Percentiles rank a stretch among this genome's conserved stretches.
phyloP scores from a whole-genome alignment of 2,797 vertebrate species.

The Arrhamphus sclerolepis region DNA sequence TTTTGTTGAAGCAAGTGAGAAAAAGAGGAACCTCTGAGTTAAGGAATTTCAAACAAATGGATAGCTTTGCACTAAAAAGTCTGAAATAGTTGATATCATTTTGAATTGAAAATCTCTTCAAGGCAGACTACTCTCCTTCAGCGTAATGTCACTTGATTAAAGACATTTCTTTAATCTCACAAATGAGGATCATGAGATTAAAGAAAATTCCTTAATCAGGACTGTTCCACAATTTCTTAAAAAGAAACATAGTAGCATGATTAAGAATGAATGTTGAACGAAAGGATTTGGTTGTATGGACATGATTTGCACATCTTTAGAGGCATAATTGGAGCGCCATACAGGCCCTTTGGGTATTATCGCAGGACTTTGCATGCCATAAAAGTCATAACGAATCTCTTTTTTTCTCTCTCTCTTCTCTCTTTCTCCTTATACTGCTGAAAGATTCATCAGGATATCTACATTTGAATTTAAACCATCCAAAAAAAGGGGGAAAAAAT shows the following conservation, averaged over 20 bases:
- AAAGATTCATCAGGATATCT: slow-evolving; percentile 26
- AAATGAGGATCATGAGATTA: slow-evolving; percentile 63
- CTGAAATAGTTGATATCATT: too few relatives aligned
- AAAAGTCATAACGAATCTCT: slow-evolving; percentile 49
- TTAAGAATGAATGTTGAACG: slow-evolving; percentile 51
- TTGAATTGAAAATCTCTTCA: too few relatives aligned
- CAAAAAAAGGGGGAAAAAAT: slow-evolving; percentile 28
- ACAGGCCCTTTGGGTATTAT: slow-evolving; percentile 48
- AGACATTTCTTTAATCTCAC: slow-evolving; percentile 54
- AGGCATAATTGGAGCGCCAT: slow-evolving; percentile 42
- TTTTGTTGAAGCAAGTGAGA: background rate
- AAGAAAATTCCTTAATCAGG: slow-evolving; percentile 43
- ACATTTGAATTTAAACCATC: slow-evolving; percentile 22
- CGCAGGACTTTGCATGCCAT: slow-evolving; percentile 49
- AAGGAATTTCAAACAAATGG: slow-evolving; percentile 21
- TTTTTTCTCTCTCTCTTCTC: slow-evolving; percentile 32
- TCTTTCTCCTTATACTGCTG: slow-evolving; percentile 17
- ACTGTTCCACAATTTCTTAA: slow-evolving; percentile 31
- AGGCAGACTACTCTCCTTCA: slow-evolving; percentile 13
- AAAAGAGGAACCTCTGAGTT: slow-evolving; percentile 6
- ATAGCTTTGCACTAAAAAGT: too few relatives aligned
- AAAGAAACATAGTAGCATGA: slow-evolving; percentile 36
- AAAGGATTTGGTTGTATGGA: slow-evolving; percentile 48
- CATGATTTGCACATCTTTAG: slow-evolving; percentile 50
- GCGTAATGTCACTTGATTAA: slow-evolving; percentile 58